Percentiles rank a stretch among this genome's conserved stretches.
Conservation (phyloP, 2,888 invertebrate genomes). For the Micoletzkya japonica region DNA sequence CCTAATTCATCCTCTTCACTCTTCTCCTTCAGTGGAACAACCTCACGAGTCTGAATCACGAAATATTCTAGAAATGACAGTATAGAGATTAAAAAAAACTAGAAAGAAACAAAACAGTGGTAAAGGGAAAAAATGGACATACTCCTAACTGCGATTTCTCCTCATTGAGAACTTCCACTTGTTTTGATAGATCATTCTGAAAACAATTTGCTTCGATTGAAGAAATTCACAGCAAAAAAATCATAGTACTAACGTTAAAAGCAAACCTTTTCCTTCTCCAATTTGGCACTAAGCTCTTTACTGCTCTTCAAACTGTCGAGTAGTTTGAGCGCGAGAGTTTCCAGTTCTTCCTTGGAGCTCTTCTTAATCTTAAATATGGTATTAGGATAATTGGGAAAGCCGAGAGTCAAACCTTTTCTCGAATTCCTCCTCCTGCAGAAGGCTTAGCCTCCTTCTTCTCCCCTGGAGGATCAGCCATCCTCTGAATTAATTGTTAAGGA, state of each 20-base stretch:
- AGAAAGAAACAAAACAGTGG: too few relatives aligned
- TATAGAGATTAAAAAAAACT: too few relatives aligned
- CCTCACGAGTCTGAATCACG: too few relatives aligned
- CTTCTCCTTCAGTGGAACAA: too few relatives aligned
- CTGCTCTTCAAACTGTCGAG: background rate
- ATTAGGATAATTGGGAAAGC: background rate
- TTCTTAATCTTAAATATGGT: conserved; percentile 11
- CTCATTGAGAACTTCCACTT: background rate
- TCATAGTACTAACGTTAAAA: background rate
- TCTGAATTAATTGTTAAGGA: too few relatives aligned
- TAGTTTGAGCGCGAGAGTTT: conserved; percentile 11
- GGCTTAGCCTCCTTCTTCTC: too few relatives aligned
- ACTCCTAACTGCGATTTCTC: background rate
- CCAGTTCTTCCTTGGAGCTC: conserved; percentile 6
- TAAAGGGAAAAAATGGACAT: too few relatives aligned
- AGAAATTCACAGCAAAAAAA: background rate
- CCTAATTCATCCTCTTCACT: too few relatives aligned
- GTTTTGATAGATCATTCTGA: background rate
- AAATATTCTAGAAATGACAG: too few relatives aligned
- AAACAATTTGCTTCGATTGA: background rate
- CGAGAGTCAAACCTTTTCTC: conserved; percentile 4
- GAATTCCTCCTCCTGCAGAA: conserved; percentile 13
- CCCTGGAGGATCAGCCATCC: too few relatives aligned
- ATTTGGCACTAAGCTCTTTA: conserved; percentile 11
- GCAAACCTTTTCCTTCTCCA: conserved; percentile 16